Base-by-base conservation (phyloP, 1,140 invertebrate species). In the Phymorhynchus buccinoides region DNA sequence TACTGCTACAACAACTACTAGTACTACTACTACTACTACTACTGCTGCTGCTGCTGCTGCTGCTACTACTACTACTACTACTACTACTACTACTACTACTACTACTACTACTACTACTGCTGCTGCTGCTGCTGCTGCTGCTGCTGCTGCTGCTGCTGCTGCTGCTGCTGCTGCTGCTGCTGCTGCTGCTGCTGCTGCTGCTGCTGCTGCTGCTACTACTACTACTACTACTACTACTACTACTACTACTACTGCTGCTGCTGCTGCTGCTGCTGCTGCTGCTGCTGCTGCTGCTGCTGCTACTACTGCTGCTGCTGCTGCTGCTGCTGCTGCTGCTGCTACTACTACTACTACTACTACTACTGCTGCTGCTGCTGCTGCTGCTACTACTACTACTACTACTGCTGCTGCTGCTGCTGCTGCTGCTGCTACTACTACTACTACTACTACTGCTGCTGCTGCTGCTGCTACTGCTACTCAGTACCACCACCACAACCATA, bases 381-480 rank as follows among this genome's bases (percentile, higher is more conserved):
- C 14, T 83, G 41, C 16, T 83, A 83, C 22, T 83, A 83, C 18
- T 83, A 71, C 14, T 83, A 71, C 18, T 83, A 83, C 14, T 83
- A 83, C 18, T 83, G 73, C 18, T 83, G 73, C 14, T 83, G 39
- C 18, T 83, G 39, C 14, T 83, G 73, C 18, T 83, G 73, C 18
- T 83, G 73, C 18, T 83, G 73, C 18, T 83, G 39, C 14, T 83
- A 71, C 79, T 80, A 80, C 79, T 80, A 80, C 41, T 80, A 80
- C 79, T 80, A 80, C 79, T 80, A 44, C 79, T 80, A 44, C 79
- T 80, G 27, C 79, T 80, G 52, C 79, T 80, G 52, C 79, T 66
- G 30, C 56, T 66, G n/a, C n/a, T n/a, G n/a, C n/a, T n/a, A n/a
- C n/a, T n/a, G n/a, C n/a, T n/a, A n/a, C n/a, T n/a, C n/a, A n/a